Percentiles rank a stretch among this genome's conserved stretches.
Evolutionary conservation across 2,888 invertebrate genomes (phyloP).

Genomic region (Rotaria macrura): DNA sequence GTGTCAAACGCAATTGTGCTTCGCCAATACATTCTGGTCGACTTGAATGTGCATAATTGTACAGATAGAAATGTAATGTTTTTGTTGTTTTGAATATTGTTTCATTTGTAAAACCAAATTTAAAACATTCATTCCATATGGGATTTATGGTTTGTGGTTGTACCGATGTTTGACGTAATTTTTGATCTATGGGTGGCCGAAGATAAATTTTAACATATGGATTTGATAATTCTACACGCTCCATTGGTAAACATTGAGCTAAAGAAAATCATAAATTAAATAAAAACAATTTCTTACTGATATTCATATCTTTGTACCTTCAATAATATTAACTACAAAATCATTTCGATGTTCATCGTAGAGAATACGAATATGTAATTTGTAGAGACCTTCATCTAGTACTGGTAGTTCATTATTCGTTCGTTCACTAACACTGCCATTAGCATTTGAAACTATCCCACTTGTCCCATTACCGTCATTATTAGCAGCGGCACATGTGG

Average conservation of each 20-base stretch:
- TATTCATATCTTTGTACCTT: constrained; percentile 56
- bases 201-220: constrained; percentile 72
- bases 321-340: constrained; percentile 77
- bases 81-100: constrained; percentile 63
- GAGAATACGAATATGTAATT: constrained; percentile 70
- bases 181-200: constrained; percentile 70
- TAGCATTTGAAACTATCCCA: not conserved
- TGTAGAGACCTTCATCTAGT: constrained; percentile 56
- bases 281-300: too few species aligned
- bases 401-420: not conserved
- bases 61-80: constrained; percentile 60
- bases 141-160: constrained; percentile 74
- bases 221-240: constrained; percentile 71
- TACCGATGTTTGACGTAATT: constrained; percentile 72
- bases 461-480: not conserved
- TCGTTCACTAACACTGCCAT: not conserved
- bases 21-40: constrained; percentile 78
- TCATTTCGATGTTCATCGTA: constrained; percentile 82
- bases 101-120: constrained; percentile 78
- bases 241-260: constrained; percentile 66
- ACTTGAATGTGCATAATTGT: constrained; percentile 63
- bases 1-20: constrained; percentile 65
- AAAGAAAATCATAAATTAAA: constrained; percentile 31
- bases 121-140: constrained; percentile 79
- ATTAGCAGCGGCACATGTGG: not conserved